Conservation (phyloP, 2,797 vertebrate species). For the Mus caroli region DNA sequence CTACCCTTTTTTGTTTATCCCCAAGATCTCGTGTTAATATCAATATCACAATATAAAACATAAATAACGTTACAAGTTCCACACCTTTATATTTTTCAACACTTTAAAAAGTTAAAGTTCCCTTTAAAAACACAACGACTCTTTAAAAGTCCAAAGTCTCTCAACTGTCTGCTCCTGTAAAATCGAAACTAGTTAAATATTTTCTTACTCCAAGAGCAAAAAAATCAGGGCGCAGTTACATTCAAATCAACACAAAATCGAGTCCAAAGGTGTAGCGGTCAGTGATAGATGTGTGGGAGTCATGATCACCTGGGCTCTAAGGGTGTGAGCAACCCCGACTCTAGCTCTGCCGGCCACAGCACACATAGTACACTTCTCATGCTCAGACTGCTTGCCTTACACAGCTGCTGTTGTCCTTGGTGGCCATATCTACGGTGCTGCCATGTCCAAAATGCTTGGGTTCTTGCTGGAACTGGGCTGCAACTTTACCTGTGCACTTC, state of each 20-base stretch:
- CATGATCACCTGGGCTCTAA: not conserved
- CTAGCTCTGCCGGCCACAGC: not conserved
- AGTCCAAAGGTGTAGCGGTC: not conserved
- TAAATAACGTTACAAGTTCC: not conserved
- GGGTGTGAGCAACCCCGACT: not conserved
- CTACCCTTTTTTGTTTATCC: not conserved
- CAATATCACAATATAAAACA: not conserved
- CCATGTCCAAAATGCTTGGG: not conserved
- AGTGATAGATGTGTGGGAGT: not conserved
- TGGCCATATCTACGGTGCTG: not conserved
- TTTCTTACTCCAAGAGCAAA: not conserved
- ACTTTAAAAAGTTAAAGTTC: not conserved
- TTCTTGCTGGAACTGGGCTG: not conserved
- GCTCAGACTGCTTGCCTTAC: not conserved
- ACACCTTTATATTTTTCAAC: not conserved
- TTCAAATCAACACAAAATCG: not conserved
- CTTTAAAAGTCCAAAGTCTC: constrained; percentile 13
- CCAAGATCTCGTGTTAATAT: not conserved
- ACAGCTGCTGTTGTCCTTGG: not conserved
- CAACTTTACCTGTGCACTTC: not conserved
- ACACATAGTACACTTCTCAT: not conserved
- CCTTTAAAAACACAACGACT: not conserved
- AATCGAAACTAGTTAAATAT: constrained; percentile 15
- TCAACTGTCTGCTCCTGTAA: not conserved
- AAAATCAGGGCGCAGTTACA: not conserved